These are phyloP conservation scores for Oncorhynchus kisutch DNA, from an alignment of 2,113 vertebrate species.

Conservation along the genomic window DNA sequence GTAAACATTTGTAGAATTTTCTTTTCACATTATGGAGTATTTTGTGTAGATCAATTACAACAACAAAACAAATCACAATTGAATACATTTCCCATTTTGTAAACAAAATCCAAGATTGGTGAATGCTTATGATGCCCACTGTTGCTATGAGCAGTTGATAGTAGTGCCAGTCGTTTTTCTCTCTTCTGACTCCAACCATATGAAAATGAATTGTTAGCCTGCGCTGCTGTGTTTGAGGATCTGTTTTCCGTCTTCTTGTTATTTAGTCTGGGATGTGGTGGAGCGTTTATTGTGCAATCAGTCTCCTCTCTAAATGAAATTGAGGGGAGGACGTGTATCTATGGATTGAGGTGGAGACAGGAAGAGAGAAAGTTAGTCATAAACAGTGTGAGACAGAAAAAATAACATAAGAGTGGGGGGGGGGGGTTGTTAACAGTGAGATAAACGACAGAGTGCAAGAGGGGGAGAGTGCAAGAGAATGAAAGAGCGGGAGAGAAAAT, in stretches of 20 bases:
- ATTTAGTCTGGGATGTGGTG: constrained; percentile 22
- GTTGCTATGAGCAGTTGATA: constrained; percentile 4
- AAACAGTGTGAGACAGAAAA: neutral
- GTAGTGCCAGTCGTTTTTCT: constrained; percentile 18
- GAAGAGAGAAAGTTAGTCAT: neutral
- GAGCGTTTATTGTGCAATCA: constrained; percentile 49
- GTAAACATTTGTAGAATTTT: too few relatives aligned
- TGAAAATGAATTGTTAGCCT: constrained; percentile 5
- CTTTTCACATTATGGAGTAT: too few relatives aligned
- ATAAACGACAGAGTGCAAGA: neutral
- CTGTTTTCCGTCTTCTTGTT: constrained; percentile 19
- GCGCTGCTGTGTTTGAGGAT: constrained; percentile 11
- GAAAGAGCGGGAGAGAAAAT: constrained; percentile 18
- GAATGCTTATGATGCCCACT: too few relatives aligned
- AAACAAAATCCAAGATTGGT: too few relatives aligned
- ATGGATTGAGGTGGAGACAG: neutral
- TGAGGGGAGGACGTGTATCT: neutral
- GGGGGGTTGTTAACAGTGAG: neutral
- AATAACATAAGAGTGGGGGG: neutral
- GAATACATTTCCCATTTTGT: too few relatives aligned
- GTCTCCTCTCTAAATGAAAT: constrained; percentile 39
- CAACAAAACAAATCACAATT: too few relatives aligned
- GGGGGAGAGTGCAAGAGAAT: neutral
- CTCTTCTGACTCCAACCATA: constrained; percentile 16
- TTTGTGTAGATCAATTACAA: too few relatives aligned